Conservation (phyloP, 2,888 invertebrate species). For the Idaea biselata region DNA sequence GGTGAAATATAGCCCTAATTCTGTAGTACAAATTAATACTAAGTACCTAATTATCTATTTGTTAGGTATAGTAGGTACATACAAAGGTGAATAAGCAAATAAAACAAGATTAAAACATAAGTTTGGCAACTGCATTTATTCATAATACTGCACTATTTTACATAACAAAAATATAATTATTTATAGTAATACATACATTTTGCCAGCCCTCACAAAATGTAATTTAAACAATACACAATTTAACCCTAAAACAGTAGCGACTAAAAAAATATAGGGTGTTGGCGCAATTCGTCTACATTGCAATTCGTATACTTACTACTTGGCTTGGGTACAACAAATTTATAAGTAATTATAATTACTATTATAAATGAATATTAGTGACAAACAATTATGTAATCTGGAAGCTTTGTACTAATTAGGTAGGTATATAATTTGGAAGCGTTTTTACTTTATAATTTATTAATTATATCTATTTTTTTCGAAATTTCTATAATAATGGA, state of each 20-base stretch:
- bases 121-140: conserved; percentile 73
- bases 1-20: no score
- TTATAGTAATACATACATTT: conserved; percentile 58
- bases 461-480: conserved; percentile 1
- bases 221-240: conserved; percentile 5
- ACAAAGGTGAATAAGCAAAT: neutral
- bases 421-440: neutral
- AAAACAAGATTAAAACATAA: conserved; percentile 15
- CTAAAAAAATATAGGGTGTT: conserved; percentile 4
- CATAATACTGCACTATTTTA: conserved; percentile 35
- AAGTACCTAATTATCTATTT: neutral
- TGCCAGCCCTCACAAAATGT: conserved; percentile 76
- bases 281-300: neutral
- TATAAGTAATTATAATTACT: no score
- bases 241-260: neutral
- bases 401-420: neutral
- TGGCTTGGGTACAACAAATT: neutral
- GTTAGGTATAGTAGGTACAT: no score
- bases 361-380: neutral
- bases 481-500: neutral
- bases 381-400: neutral
- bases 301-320: neutral
- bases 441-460: neutral
- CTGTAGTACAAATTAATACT: no score
- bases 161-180: conserved; percentile 27